A percentile compares a stretch with the other conserved stretches of the same genome.
Conservation (phyloP, 2,888 invertebrate genomes). For the Tenodera sinensis region DNA sequence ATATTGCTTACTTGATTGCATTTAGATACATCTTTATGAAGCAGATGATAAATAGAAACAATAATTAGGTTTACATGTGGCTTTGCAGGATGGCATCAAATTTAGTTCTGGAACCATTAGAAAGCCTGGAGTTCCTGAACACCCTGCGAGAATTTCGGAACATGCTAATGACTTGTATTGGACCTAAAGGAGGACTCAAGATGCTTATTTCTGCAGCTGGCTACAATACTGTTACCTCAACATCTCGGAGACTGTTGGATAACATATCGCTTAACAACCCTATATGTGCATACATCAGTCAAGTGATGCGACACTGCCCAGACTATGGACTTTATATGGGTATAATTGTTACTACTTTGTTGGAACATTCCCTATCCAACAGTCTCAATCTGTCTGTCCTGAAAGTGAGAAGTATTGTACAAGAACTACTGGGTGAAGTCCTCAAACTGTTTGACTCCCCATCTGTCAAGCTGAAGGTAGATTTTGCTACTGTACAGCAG, state of each 20-base stretch:
- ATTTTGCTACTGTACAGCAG: slow-evolving; percentile 25
- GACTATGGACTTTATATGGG: slow-evolving; percentile 30
- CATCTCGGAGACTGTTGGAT: slow-evolving; percentile 25
- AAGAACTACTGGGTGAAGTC: neutral
- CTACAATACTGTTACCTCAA: slow-evolving; percentile 20
- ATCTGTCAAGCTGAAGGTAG: slow-evolving; percentile 18
- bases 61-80: too few species aligned
- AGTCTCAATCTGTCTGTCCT: neutral
- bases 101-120: slow-evolving; percentile 24
- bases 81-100: neutral
- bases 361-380: slow-evolving; percentile 12
- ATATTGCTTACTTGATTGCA: too few species aligned
- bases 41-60: too few species aligned
- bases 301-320: slow-evolving; percentile 25
- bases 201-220: slow-evolving; percentile 27
- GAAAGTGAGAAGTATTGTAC: slow-evolving; percentile 1
- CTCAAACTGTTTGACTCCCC: neutral
- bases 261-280: slow-evolving; percentile 25
- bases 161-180: slow-evolving; percentile 23
- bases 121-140: slow-evolving; percentile 19
- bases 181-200: slow-evolving; percentile 29
- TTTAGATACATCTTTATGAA: too few species aligned
- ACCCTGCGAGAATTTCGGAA: slow-evolving; percentile 19
- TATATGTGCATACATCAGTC: slow-evolving; percentile 23
- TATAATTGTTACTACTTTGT: slow-evolving; percentile 13